Evolutionary conservation across 2,113 vertebrate species (phyloP).

Genomic region (Strix aluco): DNA sequence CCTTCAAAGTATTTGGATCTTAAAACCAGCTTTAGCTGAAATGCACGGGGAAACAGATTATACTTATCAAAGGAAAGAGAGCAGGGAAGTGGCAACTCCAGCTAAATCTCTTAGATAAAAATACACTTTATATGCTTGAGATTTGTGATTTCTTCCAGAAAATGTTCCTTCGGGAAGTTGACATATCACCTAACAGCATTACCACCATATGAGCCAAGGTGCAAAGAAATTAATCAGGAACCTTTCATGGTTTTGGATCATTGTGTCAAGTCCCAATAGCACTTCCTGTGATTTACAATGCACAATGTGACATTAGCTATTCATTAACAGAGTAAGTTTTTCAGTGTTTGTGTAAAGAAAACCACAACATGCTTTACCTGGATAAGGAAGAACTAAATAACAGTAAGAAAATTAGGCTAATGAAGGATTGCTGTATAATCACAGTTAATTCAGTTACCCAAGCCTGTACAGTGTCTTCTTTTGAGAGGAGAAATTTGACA

Average conservation of each 20-base stretch:
- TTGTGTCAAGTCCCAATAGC: neutral
- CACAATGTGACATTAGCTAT: conserved; percentile 2
- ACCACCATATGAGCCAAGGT: neutral
- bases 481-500: neutral
- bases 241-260: neutral
- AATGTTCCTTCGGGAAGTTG: neutral
- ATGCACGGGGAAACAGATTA: conserved; percentile 31
- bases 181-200: neutral
- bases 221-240: conserved; percentile 32
- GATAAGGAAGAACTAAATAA: neutral
- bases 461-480: neutral
- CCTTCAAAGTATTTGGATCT: conserved; percentile 41
- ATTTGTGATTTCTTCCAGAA: conserved; percentile 20
- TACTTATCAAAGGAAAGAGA: conserved; percentile 14
- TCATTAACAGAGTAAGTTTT: conserved; percentile 48
- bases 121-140: neutral
- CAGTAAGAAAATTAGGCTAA: neutral
- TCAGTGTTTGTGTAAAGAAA: neutral
- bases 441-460: neutral
- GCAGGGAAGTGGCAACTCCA: conserved; percentile 23
- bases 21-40: conserved; percentile 22
- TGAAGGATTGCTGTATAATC: neutral
- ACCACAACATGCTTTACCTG: neutral
- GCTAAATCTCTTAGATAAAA: conserved; percentile 35
- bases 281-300: conserved; percentile 6